Evolutionary conservation across 2,113 vertebrate species (phyloP).

Genomic region (Octodon degus): DNA sequence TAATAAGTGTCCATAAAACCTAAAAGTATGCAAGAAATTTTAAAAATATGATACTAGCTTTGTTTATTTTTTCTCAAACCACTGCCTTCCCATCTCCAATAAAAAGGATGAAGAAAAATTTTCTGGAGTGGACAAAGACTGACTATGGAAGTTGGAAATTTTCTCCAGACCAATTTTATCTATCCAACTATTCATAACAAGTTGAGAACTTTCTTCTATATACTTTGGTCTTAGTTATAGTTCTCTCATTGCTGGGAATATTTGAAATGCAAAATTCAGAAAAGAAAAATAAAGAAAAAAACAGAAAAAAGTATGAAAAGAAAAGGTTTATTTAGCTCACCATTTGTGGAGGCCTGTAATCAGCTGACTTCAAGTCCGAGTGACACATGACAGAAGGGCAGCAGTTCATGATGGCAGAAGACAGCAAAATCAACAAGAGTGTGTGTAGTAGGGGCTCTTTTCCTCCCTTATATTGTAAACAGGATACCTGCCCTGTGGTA

Average conservation of each 20-base stretch:
- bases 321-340: background rate
- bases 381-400: background rate
- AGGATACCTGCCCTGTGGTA: background rate
- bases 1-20: background rate
- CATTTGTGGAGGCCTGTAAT: background rate
- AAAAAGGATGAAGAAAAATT: background rate
- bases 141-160: background rate
- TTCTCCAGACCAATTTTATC: background rate
- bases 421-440: background rate
- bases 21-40: background rate
- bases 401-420: background rate
- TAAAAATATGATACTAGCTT: background rate
- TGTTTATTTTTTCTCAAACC: background rate
- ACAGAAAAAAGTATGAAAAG: too few relatives aligned
- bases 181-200: background rate
- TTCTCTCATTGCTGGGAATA: background rate
- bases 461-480: background rate
- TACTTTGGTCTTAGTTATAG: background rate
- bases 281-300: background rate
- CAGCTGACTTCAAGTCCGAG: background rate
- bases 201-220: background rate
- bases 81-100: accelerated
- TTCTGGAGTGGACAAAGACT: background rate
- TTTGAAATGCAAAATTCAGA: background rate
- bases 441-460: background rate